These are phyloP conservation scores for Microcebus tavaratra DNA, from an alignment of 2,113 vertebrate species.

Conservation along the genomic window DNA sequence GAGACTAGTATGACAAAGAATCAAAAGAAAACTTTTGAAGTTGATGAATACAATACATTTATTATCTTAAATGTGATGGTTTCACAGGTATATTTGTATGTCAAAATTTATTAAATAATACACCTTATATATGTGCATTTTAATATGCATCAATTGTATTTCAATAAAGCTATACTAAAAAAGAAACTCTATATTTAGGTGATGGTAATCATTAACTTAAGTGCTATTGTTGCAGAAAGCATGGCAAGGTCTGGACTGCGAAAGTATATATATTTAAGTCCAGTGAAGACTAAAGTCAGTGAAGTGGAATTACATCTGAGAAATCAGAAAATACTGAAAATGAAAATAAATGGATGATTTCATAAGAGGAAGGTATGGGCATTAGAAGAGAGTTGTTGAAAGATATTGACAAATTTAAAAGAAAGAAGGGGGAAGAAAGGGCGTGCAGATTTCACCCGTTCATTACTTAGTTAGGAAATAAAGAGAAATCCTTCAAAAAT, in stretches of 20 bases:
- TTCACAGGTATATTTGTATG: not conserved
- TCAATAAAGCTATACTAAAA: not conserved
- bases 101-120: not conserved
- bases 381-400: not conserved
- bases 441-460: not conserved
- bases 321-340: not conserved
- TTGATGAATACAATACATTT: not conserved
- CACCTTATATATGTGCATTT: not conserved
- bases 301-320: not conserved
- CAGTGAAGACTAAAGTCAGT: not conserved
- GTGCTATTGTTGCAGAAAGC: not conserved
- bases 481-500: slow-evolving; percentile 7
- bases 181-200: not conserved
- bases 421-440: not conserved
- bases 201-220: not conserved
- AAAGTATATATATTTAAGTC: not conserved
- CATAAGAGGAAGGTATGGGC: not conserved
- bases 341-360: not conserved
- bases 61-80: not conserved
- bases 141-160: not conserved
- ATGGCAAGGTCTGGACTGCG: not conserved
- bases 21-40: not conserved
- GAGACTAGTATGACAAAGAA: not conserved
- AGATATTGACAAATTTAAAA: not conserved
- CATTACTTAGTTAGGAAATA: not conserved